phyloP scores from a whole-genome alignment of 2,888 invertebrate species.

The Drosophila planitibia region DNA sequence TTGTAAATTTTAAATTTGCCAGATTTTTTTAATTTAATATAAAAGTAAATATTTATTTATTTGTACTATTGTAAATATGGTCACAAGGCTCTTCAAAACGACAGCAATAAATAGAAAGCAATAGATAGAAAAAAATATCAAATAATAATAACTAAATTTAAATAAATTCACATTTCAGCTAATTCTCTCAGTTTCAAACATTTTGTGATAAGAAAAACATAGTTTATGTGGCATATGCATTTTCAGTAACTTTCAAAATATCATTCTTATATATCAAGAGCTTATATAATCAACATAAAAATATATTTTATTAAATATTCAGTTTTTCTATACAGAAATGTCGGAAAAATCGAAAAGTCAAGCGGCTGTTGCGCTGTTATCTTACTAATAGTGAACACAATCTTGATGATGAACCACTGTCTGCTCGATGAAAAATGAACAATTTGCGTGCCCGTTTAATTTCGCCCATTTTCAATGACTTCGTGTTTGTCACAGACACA shows the following conservation, averaged over 20 bases:
- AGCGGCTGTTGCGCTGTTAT: conserved; percentile 9
- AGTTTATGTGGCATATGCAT: too few species aligned
- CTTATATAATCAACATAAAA: background rate
- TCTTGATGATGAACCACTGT: conserved; percentile 11
- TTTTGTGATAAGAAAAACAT: background rate
- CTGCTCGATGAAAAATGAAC: conserved; percentile 55
- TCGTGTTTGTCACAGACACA: conserved; percentile 5
- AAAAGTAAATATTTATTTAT: background rate
- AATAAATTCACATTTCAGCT: background rate
- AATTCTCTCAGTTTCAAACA: background rate
- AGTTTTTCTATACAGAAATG: background rate
- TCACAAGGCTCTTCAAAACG: background rate
- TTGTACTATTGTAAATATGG: background rate
- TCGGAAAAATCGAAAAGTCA: background rate
- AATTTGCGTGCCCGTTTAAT: conserved; percentile 56
- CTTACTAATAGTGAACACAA: conserved; percentile 3
- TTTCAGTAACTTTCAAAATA: too few species aligned
- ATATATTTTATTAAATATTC: background rate
- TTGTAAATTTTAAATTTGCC: background rate
- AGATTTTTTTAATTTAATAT: background rate
- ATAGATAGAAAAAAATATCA: background rate
- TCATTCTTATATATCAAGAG: background rate
- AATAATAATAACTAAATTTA: background rate
- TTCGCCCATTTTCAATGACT: conserved; percentile 40
- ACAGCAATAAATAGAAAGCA: background rate